Percentiles rank a stretch among this genome's conserved stretches.
Evolutionary conservation across 2,888 invertebrate genomes (phyloP).

Genomic region (Torymus tubicola): DNA sequence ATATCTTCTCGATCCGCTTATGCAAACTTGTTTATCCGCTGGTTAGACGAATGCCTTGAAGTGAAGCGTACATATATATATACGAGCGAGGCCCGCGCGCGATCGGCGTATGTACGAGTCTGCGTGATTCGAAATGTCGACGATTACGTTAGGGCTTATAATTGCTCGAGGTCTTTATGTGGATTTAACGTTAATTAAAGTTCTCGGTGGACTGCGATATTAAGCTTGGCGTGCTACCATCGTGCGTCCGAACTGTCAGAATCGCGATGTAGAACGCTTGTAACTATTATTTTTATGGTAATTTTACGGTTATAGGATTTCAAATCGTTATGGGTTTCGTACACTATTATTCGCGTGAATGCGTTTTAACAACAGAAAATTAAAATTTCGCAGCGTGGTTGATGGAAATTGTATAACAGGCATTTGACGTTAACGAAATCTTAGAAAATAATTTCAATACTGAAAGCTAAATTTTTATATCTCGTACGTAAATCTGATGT

Average conservation of each 20-base stretch:
- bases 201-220: not conserved
- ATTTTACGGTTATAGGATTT: conserved; percentile 9
- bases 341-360: not conserved
- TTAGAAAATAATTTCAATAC: too few relatives aligned
- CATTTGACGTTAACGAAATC: too few relatives aligned
- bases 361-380: too few relatives aligned
- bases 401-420: too few relatives aligned
- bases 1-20: conserved; percentile 15
- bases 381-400: too few relatives aligned
- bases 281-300: conserved; percentile 20
- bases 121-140: conserved; percentile 11
- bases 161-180: conserved; percentile 22
- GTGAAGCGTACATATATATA: not conserved
- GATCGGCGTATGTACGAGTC: not conserved
- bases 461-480: too few relatives aligned
- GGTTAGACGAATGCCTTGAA: not conserved
- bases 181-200: conserved; percentile 9
- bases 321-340: too few relatives aligned
- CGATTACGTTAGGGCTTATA: conserved; percentile 10
- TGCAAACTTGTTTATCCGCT: conserved; percentile 21
- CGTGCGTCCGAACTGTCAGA: not conserved
- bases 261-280: not conserved
- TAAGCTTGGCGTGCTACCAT: not conserved
- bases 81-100: not conserved
- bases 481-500: too few relatives aligned